Conservation (phyloP, 2,888 invertebrate species). For the Corbicula japonica region DNA sequence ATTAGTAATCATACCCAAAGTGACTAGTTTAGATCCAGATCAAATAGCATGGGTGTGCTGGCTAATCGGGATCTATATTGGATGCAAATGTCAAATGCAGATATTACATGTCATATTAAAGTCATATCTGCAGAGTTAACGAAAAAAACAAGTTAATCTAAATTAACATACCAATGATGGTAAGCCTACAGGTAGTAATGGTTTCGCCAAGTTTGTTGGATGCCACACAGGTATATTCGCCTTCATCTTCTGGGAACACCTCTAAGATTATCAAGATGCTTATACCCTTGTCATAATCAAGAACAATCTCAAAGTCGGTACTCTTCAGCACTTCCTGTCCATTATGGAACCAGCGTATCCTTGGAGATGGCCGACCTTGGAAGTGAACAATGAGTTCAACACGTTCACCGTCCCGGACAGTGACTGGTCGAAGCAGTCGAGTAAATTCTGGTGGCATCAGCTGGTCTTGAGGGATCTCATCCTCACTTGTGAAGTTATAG, state of each 20-base stretch:
- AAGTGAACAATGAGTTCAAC: conserved; percentile 81
- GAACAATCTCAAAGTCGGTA: conserved; percentile 85
- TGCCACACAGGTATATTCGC: conserved; percentile 97
- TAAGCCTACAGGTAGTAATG: conserved; percentile 92
- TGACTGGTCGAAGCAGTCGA: conserved; percentile 91
- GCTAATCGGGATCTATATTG: too few species aligned
- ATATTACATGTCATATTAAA: too few species aligned
- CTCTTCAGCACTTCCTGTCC: conserved; percentile 86
- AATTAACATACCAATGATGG: conserved; percentile 84
- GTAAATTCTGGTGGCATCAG: conserved; percentile 93
- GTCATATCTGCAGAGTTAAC: neutral
- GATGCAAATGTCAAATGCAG: too few species aligned
- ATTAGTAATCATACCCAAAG: too few species aligned
- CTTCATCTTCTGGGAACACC: conserved; percentile 99
- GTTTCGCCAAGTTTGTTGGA: conserved; percentile 95
- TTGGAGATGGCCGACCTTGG: conserved; percentile 81
- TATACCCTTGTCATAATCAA: conserved; percentile 92
- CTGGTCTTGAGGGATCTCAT: conserved; percentile 74
- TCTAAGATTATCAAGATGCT: conserved; percentile 96
- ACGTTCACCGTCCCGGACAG: conserved; percentile 96
- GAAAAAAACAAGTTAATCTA: neutral
- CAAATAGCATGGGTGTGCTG: too few species aligned
- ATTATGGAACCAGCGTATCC: conserved; percentile 87
- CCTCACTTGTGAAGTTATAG: conserved; percentile 69
- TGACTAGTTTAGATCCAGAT: too few species aligned